Conservation (phyloP, 2,113 vertebrate genomes). For the Chiloscyllium plagiosum region DNA sequence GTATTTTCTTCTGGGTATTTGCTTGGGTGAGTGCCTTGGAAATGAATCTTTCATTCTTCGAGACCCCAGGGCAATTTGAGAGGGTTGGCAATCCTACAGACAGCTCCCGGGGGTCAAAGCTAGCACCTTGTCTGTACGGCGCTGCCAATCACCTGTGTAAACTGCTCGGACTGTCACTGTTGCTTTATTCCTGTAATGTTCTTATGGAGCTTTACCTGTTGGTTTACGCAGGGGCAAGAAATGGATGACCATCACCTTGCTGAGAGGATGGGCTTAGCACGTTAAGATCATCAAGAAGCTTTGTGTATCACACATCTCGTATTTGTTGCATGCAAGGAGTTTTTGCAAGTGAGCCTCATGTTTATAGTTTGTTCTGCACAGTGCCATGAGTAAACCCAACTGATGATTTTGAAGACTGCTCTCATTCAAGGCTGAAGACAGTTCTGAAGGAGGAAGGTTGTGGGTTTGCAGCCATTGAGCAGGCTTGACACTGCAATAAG, state of each 20-base stretch:
- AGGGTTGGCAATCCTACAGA: not conserved
- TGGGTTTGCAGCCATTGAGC: not conserved
- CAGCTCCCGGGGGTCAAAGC: not conserved
- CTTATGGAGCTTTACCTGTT: not conserved
- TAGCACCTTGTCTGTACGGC: not conserved
- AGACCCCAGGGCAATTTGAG: not conserved
- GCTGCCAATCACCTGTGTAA: not conserved
- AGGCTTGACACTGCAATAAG: no score
- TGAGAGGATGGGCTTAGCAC: conserved; percentile 19
- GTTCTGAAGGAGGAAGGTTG: not conserved
- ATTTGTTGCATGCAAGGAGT: not conserved
- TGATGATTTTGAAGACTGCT: not conserved
- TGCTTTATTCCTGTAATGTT: not conserved
- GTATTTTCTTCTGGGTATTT: not conserved
- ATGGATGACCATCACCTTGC: conserved; percentile 20
- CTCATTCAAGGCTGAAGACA: not conserved
- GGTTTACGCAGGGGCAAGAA: not conserved
- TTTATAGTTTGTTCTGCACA: not conserved
- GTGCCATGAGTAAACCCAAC: not conserved
- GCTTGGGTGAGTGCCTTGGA: not conserved
- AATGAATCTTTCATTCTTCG: not conserved
- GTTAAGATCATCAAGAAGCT: not conserved
- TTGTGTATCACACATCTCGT: not conserved
- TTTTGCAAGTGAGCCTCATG: not conserved
- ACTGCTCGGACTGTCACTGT: not conserved